These are phyloP conservation scores for human (Homo sapiens) DNA, from an alignment of 2,113 vertebrate species.

Conservation along the genomic window DNA sequence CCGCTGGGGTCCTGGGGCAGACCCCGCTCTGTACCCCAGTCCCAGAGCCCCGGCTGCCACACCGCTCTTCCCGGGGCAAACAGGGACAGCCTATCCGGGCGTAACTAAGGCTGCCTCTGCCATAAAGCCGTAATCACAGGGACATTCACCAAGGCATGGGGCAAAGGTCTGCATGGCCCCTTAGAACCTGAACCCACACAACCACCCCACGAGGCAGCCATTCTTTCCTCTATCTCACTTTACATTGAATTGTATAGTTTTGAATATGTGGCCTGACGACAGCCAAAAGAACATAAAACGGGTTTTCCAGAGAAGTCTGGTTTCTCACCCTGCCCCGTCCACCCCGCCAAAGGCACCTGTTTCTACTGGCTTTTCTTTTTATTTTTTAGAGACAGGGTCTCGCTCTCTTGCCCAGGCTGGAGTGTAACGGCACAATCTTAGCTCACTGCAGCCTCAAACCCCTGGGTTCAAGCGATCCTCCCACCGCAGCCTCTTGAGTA, in stretches of 20 bases:
- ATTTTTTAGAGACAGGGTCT: no score
- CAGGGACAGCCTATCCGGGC: not conserved
- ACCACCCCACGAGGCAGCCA: no score
- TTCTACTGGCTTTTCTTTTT: no score
- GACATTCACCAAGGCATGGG: not conserved
- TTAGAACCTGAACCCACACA: not conserved
- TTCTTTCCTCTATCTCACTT: not conserved
- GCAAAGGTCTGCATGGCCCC: not conserved
- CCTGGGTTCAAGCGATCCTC: no score
- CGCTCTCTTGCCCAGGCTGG: not conserved
- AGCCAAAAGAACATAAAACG: not conserved
- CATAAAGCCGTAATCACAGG: not conserved
- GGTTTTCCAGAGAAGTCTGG: no score
- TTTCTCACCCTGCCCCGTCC: fast-evolving
- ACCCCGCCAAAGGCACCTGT: not conserved
- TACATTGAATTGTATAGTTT: not conserved
- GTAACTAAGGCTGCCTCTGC: not conserved
- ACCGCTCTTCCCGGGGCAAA: not conserved
- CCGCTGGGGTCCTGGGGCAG: not conserved
- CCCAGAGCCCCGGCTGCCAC: not conserved
- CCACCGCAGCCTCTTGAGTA: no score
- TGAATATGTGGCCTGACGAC: not conserved
- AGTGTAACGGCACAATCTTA: no score
- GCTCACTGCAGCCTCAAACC: no score
- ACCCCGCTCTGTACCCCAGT: no score